A percentile compares a stretch with the other conserved stretches of the same genome.
Evolutionary conservation across 2,888 invertebrate genomes (phyloP).

Genomic region (Macrosoma leucophasiata): DNA sequence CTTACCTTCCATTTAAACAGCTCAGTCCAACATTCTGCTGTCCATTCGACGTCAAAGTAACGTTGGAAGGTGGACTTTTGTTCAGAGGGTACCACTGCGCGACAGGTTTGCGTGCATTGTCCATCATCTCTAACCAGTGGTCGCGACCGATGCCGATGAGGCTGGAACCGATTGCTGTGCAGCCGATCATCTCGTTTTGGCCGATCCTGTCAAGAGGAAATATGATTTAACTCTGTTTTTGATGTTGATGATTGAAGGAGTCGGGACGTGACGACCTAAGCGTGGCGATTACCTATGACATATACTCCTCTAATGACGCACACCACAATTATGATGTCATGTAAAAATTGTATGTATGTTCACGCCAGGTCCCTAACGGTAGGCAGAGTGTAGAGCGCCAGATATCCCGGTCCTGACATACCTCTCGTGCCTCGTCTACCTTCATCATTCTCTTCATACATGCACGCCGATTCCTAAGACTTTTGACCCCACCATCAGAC

Average conservation of each 20-base stretch:
- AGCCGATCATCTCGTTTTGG: slow-evolving; percentile 90
- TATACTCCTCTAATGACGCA: too few species aligned
- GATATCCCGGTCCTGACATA: too few species aligned
- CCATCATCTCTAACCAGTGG: slow-evolving; percentile 90
- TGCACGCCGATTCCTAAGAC: too few species aligned
- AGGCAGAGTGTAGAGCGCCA: too few species aligned
- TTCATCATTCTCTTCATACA: too few species aligned
- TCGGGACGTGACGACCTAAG: too few species aligned
- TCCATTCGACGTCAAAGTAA: slow-evolving; percentile 43
- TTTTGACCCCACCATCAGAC: too few species aligned
- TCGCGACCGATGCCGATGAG: slow-evolving; percentile 86
- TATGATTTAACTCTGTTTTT: not conserved
- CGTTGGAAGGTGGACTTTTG: slow-evolving; percentile 80
- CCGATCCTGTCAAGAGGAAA: slow-evolving; percentile 79
- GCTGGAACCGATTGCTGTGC: slow-evolving; percentile 85
- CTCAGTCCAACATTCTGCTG: slow-evolving; percentile 78
- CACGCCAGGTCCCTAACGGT: too few species aligned
- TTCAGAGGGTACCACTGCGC: slow-evolving; percentile 89
- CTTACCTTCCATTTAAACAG: slow-evolving; percentile 82
- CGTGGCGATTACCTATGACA: too few species aligned
- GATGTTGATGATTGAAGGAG: not conserved
- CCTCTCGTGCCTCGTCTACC: too few species aligned
- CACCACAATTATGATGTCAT: too few species aligned
- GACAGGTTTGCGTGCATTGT: slow-evolving; percentile 87
- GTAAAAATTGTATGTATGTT: too few species aligned